Evolutionary conservation across 2,888 invertebrate species (phyloP).

Genomic region (Alsophila aescularia): DNA sequence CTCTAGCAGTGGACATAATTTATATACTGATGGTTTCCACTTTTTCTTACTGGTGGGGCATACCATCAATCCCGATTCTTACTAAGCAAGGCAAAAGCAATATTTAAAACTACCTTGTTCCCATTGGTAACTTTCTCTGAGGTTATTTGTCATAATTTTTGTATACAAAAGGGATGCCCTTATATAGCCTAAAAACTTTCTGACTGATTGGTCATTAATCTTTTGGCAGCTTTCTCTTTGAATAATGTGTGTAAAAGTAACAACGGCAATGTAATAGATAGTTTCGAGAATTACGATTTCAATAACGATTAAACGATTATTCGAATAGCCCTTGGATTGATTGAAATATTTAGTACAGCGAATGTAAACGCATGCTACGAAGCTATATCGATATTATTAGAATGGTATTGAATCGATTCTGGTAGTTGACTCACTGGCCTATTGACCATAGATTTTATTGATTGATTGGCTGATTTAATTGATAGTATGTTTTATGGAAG

Average conservation of each 20-base stretch:
- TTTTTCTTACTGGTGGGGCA: too few species aligned
- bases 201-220: constrained; percentile 39
- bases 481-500: constrained; percentile 26
- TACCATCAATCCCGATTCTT: background rate
- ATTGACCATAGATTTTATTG: constrained; percentile 44
- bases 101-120: background rate
- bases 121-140: constrained; percentile 25
- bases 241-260: constrained; percentile 21
- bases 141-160: constrained; percentile 31
- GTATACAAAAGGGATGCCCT: constrained; percentile 32
- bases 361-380: constrained; percentile 24
- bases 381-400: constrained; percentile 27
- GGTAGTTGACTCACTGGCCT: constrained; percentile 54
- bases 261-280: constrained; percentile 24
- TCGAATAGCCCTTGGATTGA: constrained; percentile 35
- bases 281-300: constrained; percentile 22
- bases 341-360: constrained; percentile 36
- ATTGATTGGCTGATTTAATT: constrained; percentile 42
- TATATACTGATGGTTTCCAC: too few species aligned
- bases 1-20: too few species aligned
- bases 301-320: constrained; percentile 28
- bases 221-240: constrained; percentile 35
- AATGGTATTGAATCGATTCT: constrained; percentile 45
- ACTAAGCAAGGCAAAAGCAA: background rate
- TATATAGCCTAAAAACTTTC: constrained; percentile 29